Conservation (phyloP, 2,113 vertebrate species). For the Ctenomys sociabilis region DNA sequence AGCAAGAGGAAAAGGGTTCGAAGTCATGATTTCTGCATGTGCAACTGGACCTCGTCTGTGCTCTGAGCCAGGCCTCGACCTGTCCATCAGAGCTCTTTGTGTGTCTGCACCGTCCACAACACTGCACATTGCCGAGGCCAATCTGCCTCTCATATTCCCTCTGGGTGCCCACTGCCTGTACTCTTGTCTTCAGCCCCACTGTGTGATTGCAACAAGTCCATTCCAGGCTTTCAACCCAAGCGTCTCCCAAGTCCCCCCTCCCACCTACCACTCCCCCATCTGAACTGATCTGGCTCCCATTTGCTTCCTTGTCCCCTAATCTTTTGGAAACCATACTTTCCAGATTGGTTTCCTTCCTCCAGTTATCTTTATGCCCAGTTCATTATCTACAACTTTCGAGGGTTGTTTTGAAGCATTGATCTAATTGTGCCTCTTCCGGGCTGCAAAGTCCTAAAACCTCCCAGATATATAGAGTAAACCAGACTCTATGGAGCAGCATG, state of each 20-base stretch:
- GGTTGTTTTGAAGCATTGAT: background rate
- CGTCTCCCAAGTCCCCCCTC: background rate
- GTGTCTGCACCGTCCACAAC: background rate
- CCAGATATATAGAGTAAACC: background rate
- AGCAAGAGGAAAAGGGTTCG: background rate
- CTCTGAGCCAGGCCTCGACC: background rate
- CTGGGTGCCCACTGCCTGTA: background rate
- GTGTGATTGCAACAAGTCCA: background rate
- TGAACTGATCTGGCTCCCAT: background rate
- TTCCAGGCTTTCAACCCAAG: background rate
- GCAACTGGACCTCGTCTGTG: background rate
- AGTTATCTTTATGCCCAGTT: background rate
- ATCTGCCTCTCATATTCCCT: background rate
- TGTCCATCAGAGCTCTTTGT: rapidly evolving
- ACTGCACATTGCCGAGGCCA: background rate
- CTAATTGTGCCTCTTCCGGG: background rate
- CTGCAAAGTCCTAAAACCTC: background rate
- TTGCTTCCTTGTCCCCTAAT: background rate
- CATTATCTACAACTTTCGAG: background rate
- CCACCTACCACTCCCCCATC: background rate
- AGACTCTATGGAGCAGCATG: background rate
- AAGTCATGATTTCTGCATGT: background rate
- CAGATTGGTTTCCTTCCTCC: background rate
- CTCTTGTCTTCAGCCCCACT: background rate
- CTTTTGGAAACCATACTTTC: background rate